Conservation (phyloP, 2,888 invertebrate genomes). For the Aproaerema taeniolella region DNA sequence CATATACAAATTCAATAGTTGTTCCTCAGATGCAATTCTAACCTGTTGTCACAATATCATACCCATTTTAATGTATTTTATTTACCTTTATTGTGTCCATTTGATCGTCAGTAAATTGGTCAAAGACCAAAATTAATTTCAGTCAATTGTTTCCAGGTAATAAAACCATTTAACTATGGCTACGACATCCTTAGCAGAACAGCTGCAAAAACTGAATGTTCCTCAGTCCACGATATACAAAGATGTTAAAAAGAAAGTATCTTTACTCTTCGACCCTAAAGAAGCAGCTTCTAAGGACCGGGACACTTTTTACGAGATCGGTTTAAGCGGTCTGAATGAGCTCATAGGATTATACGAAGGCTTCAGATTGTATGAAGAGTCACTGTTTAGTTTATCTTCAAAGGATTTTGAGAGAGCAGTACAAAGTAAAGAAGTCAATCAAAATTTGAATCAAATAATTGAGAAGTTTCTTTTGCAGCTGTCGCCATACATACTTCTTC, state of each 20-base stretch:
- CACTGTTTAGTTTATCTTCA: constrained; percentile 86
- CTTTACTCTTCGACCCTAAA: constrained; percentile 92
- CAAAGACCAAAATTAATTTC: too few species aligned
- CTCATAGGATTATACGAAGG: constrained; percentile 83
- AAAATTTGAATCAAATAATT: constrained; percentile 84
- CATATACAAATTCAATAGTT: too few species aligned
- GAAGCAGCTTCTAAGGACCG: constrained; percentile 92
- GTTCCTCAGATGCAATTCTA: too few species aligned
- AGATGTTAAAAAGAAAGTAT: constrained; percentile 84
- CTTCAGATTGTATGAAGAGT: constrained; percentile 85
- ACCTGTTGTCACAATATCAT: too few species aligned
- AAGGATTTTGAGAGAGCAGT: constrained; percentile 89
- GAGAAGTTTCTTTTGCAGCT: constrained; percentile 87
- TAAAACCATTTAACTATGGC: constrained; percentile 35
- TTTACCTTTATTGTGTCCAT: too few species aligned
- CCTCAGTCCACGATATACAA: constrained; percentile 85
- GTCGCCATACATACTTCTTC: constrained; percentile 93
- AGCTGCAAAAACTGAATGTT: constrained; percentile 83
- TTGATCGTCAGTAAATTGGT: too few species aligned
- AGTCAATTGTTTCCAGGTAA: constrained; percentile 1
- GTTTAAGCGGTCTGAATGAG: constrained; percentile 90
- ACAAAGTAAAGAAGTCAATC: constrained; percentile 84
- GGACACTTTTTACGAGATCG: constrained; percentile 91
- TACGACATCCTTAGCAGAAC: constrained; percentile 86
- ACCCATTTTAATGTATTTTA: too few species aligned